Conservation (phyloP, 2,888 invertebrate genomes). For the Patella ulyssiponensis region DNA sequence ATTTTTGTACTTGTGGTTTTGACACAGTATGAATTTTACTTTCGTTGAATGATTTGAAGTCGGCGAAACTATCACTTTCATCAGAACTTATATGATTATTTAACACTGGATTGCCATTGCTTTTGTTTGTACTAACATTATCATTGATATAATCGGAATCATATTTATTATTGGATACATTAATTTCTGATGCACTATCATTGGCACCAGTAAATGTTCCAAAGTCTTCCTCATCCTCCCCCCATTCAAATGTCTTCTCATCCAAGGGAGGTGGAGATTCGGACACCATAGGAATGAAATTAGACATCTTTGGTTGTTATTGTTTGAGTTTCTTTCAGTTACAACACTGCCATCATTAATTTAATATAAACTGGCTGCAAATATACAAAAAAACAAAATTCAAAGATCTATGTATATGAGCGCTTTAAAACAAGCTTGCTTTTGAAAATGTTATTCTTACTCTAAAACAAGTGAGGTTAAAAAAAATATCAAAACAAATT, state of each 20-base stretch:
- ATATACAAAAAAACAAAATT: too few species aligned
- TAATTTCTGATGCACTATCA: slow-evolving; percentile 15
- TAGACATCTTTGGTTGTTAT: slow-evolving; percentile 47
- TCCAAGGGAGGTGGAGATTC: slow-evolving; percentile 61
- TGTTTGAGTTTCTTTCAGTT: too few species aligned
- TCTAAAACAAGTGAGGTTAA: too few species aligned
- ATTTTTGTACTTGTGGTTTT: background rate
- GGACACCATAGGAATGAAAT: slow-evolving; percentile 62
- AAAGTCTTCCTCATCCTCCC: slow-evolving; percentile 57
- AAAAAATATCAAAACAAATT: too few species aligned
- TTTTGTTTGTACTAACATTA: too few species aligned
- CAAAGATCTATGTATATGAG: too few species aligned
- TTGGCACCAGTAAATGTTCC: slow-evolving; percentile 46
- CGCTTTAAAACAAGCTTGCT: too few species aligned
- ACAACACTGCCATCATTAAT: too few species aligned
- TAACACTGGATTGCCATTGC: background rate
- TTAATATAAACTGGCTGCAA: too few species aligned
- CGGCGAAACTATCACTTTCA: slow-evolving; percentile 34
- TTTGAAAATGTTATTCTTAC: too few species aligned
- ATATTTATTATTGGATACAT: too few species aligned
- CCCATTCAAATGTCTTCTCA: slow-evolving; percentile 45
- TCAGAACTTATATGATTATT: slow-evolving; percentile 15
- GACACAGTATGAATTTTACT: background rate
- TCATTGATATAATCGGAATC: too few species aligned
- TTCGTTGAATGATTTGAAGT: slow-evolving; percentile 32